These are phyloP conservation scores for Brachionichthys hirsutus DNA, from an alignment of 2,113 vertebrate species.

Conservation along the genomic window DNA sequence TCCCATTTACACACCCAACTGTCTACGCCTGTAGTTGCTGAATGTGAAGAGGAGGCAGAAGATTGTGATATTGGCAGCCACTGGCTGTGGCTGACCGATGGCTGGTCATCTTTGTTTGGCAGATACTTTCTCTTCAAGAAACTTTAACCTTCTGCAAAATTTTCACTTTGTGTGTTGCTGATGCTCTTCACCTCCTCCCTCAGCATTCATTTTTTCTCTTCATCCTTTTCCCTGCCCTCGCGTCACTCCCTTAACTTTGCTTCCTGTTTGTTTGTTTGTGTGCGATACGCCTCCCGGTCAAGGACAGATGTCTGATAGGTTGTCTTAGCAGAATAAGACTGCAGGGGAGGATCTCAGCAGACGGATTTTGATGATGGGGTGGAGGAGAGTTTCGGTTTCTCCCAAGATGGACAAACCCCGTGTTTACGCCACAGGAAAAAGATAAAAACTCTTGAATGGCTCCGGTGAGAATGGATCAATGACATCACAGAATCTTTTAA, in stretches of 20 bases:
- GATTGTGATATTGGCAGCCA: no score
- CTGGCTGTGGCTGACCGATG: no score
- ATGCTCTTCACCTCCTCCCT: conserved; percentile 1
- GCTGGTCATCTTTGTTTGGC: no score
- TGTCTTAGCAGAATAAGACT: conserved; percentile 30
- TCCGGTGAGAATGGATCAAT: conserved; percentile 34
- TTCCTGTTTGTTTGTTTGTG: conserved; percentile 2
- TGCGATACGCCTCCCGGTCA: conserved; percentile 20
- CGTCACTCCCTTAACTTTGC: conserved; percentile 14
- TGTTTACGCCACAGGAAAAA: conserved; percentile 15
- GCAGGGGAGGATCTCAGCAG: conserved; percentile 14
- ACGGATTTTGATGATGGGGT: conserved; percentile 30
- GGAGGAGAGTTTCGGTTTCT: conserved; percentile 16
- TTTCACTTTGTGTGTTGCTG: background rate
- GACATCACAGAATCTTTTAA: conserved; percentile 53
- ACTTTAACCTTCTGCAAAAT: no score
- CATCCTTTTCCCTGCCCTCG: background rate
- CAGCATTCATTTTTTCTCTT: conserved; percentile 7
- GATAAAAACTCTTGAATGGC: conserved; percentile 24
- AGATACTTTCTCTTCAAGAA: no score
- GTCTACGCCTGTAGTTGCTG: no score
- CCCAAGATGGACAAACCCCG: conserved; percentile 7
- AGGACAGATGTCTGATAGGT: conserved; percentile 47
- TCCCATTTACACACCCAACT: no score
- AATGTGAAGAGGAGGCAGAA: no score